A percentile compares a stretch with the other conserved stretches of the same genome.
Conservation (phyloP, 2,113 vertebrate species). For the Phodopus roborovskii region DNA sequence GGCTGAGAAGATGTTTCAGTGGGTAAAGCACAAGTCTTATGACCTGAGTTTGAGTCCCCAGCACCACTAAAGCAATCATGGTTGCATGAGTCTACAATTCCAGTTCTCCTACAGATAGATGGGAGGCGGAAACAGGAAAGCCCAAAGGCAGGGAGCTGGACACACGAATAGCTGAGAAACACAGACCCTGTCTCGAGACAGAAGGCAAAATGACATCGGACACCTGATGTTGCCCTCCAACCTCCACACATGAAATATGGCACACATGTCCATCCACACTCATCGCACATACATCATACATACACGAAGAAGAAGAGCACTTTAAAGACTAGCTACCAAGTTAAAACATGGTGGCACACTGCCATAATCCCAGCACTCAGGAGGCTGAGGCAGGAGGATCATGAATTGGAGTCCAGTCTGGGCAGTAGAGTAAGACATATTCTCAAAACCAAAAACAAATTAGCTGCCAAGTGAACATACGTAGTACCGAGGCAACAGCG, state of each 20-base stretch:
- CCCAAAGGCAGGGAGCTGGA: background rate
- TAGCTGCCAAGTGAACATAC: background rate
- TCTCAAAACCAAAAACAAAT: background rate
- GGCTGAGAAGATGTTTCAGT: background rate
- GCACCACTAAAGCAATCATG: background rate
- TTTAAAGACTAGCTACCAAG: background rate
- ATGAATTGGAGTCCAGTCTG: background rate
- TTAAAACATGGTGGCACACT: background rate
- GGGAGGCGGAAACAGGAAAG: too few species aligned
- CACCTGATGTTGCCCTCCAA: background rate
- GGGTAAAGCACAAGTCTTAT: background rate
- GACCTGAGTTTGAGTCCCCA: background rate
- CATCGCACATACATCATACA: background rate
- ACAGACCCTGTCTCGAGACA: background rate
- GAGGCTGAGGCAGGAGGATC: background rate
- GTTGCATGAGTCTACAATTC: background rate
- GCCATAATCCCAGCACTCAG: background rate
- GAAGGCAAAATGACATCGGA: too few species aligned
- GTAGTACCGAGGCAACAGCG: background rate
- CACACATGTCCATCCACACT: background rate
- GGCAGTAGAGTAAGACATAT: background rate
- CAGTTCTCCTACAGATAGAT: background rate
- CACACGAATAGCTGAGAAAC: background rate
- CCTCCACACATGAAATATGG: background rate
- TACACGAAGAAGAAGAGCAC: background rate